These are phyloP conservation scores for Rhynchomys soricoides DNA, from an alignment of 2,113 vertebrate species.

Conservation along the genomic window DNA sequence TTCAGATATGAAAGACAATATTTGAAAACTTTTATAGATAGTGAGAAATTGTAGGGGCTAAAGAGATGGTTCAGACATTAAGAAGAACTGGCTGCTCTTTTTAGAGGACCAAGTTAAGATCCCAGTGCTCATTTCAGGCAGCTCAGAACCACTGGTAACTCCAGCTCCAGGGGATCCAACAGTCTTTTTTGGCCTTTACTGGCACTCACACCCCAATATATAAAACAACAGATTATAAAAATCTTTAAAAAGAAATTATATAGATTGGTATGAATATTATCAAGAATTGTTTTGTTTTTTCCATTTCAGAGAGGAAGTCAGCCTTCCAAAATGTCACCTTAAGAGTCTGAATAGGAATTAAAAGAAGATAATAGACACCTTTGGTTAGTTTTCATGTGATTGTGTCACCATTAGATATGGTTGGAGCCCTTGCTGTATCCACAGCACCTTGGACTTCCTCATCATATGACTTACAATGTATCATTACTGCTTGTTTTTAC, in stretches of 20 bases:
- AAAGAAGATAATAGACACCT: slow-evolving; percentile 20
- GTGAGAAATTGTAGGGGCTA: neutral
- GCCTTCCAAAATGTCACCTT: slow-evolving; percentile 27
- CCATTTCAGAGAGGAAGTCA: slow-evolving; percentile 3
- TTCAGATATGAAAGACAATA: neutral
- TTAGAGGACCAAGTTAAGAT: neutral
- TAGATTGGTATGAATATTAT: neutral
- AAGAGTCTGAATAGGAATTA: slow-evolving; percentile 29
- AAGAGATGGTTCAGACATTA: neutral
- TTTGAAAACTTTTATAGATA: neutral
- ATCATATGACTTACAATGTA: neutral
- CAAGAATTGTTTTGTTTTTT: neutral
- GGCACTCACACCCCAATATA: neutral
- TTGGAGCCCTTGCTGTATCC: neutral
- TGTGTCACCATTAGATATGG: slow-evolving; percentile 2
- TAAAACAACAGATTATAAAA: neutral
- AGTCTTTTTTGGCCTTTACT: neutral
- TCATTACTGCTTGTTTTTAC: neutral
- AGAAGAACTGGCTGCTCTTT: neutral
- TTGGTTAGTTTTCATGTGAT: slow-evolving; percentile 40
- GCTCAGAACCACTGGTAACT: neutral
- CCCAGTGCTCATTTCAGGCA: neutral
- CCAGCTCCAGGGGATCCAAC: neutral
- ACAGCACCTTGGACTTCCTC: neutral
- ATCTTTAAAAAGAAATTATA: neutral